Evolutionary conservation across 1,140 invertebrate species (phyloP).

Genomic region (Lepidurus arcticus): DNA sequence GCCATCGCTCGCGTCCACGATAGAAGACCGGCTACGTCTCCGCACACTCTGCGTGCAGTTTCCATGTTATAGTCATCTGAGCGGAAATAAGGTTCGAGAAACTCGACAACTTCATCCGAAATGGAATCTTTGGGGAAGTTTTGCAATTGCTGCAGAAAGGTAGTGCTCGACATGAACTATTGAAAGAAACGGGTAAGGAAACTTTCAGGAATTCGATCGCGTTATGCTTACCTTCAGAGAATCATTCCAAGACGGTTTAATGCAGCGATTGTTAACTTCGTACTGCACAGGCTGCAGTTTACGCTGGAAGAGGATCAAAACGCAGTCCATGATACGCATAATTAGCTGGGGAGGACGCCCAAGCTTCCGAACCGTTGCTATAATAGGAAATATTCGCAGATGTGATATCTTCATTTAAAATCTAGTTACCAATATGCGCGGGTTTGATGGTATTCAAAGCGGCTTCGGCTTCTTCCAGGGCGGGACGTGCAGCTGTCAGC

Average conservation of each 20-base stretch:
- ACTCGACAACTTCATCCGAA: constrained; percentile 93
- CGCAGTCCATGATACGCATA: constrained; percentile 97
- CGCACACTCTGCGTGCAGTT: constrained; percentile 88
- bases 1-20: constrained; percentile 98
- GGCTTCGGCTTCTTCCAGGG: constrained; percentile 86
- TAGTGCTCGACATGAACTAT: constrained; percentile 93
- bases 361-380: constrained; percentile 86
- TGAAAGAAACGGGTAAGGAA: not conserved
- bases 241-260: constrained; percentile 91
- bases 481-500: constrained; percentile 82
- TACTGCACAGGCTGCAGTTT: constrained; percentile 71
- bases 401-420: not conserved
- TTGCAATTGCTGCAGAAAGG: constrained; percentile 83
- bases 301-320: constrained; percentile 85
- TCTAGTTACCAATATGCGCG: constrained; percentile 69
- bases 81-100: constrained; percentile 80
- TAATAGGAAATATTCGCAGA: not conserved
- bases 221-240: constrained; percentile 71
- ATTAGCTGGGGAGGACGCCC: constrained; percentile 92
- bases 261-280: constrained; percentile 72
- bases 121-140: constrained; percentile 96
- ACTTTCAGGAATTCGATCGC: not conserved
- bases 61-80: constrained; percentile 88
- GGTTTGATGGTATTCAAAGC: constrained; percentile 95
- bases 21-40: constrained; percentile 89